Conservation (phyloP, 2,113 vertebrate genomes). For the Euleptes europaea region DNA sequence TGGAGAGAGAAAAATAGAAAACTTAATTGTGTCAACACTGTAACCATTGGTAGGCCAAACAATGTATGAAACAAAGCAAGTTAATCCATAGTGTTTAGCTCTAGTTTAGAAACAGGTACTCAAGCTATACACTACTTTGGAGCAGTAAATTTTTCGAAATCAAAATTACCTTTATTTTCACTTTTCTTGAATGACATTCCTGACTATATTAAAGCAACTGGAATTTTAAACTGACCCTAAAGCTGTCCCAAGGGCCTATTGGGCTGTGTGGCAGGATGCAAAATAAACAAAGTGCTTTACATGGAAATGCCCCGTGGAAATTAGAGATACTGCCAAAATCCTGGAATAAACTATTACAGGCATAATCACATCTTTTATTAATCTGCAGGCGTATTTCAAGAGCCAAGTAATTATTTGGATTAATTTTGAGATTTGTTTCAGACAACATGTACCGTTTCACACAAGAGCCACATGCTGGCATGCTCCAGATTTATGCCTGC, state of each 20-base stretch:
- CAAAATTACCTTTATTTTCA: constrained; percentile 17
- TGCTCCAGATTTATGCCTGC: not conserved
- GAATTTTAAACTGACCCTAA: not conserved
- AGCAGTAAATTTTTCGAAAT: constrained; percentile 19
- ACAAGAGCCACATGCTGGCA: not conserved
- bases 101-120: constrained; percentile 46
- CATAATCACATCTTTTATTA: not conserved
- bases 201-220: not conserved
- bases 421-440: not conserved
- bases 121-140: constrained; percentile 32
- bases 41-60: constrained; percentile 74
- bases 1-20: constrained; percentile 53
- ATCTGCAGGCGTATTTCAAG: not conserved
- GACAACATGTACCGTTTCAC: not conserved
- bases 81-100: constrained; percentile 62
- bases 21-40: constrained; percentile 69
- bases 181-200: not conserved
- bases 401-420: not conserved
- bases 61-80: constrained; percentile 67
- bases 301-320: not conserved
- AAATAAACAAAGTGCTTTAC: not conserved
- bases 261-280: not conserved
- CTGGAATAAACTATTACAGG: not conserved
- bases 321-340: not conserved
- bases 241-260: not conserved